phyloP scores from a whole-genome alignment of 1,140 invertebrate species.

The Drosophila pseudoananassae region DNA sequence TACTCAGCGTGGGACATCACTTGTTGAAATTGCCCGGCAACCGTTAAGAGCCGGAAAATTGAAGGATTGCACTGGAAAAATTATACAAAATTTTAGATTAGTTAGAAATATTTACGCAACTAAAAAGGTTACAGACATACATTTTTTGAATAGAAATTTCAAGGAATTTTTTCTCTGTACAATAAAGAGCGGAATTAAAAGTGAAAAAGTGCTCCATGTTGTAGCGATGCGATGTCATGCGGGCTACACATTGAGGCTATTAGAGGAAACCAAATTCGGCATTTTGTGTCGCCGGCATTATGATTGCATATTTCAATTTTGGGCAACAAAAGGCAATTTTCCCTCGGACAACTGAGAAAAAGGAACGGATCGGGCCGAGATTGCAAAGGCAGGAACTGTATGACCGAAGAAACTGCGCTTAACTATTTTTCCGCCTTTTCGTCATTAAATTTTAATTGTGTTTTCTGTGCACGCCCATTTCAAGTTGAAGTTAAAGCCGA shows the following conservation, averaged over 20 bases:
- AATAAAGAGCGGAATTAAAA: constrained; percentile 18
- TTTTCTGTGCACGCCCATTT: constrained; percentile 60
- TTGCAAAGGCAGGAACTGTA: constrained; percentile 6
- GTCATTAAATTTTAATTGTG: constrained; percentile 82
- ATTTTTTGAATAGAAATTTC: background rate
- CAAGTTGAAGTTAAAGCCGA: constrained; percentile 16
- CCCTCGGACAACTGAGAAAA: constrained; percentile 12
- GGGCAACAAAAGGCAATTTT: constrained; percentile 55
- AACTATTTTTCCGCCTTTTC: constrained; percentile 77
- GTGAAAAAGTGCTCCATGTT: constrained; percentile 39
- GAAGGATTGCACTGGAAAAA: constrained; percentile 20
- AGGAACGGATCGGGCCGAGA: constrained; percentile 24
- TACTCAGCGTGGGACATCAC: constrained; percentile 57
- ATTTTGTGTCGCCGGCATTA: constrained; percentile 65
- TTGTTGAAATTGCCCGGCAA: constrained; percentile 64
- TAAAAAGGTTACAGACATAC: no score
- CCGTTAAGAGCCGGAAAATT: constrained; percentile 37
- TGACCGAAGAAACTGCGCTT: constrained; percentile 23
- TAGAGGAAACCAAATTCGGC: constrained; percentile 72
- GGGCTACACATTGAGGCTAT: constrained; percentile 60
- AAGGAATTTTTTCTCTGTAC: constrained; percentile 4
- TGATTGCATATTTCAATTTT: constrained; percentile 73
- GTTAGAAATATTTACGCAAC: background rate
- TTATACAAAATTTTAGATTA: background rate
- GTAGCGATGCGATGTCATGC: constrained; percentile 20